Percentiles rank a stretch among this genome's conserved stretches.
phyloP scores from a whole-genome alignment of 2,113 vertebrate genomes.

The Eptesicus fuscus region DNA sequence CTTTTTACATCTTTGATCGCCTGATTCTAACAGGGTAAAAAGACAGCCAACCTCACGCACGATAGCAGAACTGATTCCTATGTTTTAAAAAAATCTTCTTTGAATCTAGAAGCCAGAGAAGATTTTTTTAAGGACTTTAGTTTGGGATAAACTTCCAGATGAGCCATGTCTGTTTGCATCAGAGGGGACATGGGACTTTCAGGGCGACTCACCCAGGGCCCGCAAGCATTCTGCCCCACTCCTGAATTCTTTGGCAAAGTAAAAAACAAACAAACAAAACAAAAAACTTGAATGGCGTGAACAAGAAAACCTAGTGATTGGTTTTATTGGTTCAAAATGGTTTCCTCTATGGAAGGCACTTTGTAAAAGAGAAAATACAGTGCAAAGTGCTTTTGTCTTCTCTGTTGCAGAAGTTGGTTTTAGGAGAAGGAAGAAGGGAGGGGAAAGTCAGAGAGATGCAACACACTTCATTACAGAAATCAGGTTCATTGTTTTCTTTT shows the following conservation, averaged over 20 bases:
- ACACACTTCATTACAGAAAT: neutral
- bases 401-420: neutral
- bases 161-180: conserved; percentile 54
- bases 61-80: conserved; percentile 55
- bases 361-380: neutral
- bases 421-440: conserved; percentile 23
- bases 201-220: neutral
- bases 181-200: conserved; percentile 33
- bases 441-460: neutral
- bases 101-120: conserved; percentile 56
- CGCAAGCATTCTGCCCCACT: neutral
- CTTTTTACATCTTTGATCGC: conserved; percentile 60
- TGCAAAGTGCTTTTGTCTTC: neutral
- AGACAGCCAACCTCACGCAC: conserved; percentile 66
- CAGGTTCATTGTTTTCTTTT: neutral
- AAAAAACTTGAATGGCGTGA: neutral
- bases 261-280: neutral
- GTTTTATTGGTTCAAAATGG: neutral
- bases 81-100: conserved; percentile 59
- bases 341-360: conserved; percentile 32
- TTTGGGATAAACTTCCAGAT: conserved; percentile 58
- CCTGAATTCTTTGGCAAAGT: conserved; percentile 4
- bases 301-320: neutral
- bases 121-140: conserved; percentile 56
- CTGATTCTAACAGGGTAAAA: conserved; percentile 76